Evolutionary conservation across 2,797 vertebrate genomes (phyloP).

Genomic region (Lepidocolaptes lacrymiger): DNA sequence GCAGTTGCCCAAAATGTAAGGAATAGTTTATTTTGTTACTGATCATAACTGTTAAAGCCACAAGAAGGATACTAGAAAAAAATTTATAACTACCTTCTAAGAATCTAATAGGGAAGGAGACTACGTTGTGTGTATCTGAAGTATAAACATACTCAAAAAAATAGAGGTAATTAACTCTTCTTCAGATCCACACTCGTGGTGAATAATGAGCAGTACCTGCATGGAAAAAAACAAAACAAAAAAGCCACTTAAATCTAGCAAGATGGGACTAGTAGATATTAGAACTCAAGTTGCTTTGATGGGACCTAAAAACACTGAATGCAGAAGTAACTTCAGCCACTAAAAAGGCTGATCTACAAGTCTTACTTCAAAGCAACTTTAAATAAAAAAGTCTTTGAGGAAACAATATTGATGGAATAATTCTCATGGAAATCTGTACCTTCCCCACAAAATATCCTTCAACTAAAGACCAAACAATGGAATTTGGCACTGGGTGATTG

Average conservation of each 20-base stretch:
- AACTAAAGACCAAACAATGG: conserved; percentile 52
- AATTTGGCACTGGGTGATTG: conserved; percentile 19
- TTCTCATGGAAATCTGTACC: conserved; percentile 45
- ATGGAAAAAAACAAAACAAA: conserved; percentile 84
- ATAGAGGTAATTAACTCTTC: conserved; percentile 85
- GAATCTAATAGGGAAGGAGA: conserved; percentile 83
- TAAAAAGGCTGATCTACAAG: conserved; percentile 62
- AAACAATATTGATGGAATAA: conserved; percentile 55
- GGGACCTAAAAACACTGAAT: conserved; percentile 69
- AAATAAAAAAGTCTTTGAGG: conserved; percentile 67
- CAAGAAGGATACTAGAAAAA: conserved; percentile 83
- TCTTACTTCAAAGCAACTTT: conserved; percentile 71
- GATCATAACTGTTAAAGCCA: conserved; percentile 79
- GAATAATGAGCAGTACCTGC: conserved; percentile 86
- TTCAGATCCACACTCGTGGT: conserved; percentile 86
- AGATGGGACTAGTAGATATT: conserved; percentile 81
- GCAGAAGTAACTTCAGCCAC: conserved; percentile 70
- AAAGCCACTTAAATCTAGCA: conserved; percentile 86
- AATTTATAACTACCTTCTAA: conserved; percentile 84
- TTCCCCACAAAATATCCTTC: conserved; percentile 41
- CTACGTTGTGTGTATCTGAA: conserved; percentile 87
- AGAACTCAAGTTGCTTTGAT: conserved; percentile 78
- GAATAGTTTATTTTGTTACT: conserved; percentile 75
- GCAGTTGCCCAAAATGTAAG: conserved; percentile 79
- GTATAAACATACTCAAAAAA: conserved; percentile 86